Evolutionary conservation across 1,140 invertebrate species (phyloP).

Genomic region (Drosophila pseudoobscura): DNA sequence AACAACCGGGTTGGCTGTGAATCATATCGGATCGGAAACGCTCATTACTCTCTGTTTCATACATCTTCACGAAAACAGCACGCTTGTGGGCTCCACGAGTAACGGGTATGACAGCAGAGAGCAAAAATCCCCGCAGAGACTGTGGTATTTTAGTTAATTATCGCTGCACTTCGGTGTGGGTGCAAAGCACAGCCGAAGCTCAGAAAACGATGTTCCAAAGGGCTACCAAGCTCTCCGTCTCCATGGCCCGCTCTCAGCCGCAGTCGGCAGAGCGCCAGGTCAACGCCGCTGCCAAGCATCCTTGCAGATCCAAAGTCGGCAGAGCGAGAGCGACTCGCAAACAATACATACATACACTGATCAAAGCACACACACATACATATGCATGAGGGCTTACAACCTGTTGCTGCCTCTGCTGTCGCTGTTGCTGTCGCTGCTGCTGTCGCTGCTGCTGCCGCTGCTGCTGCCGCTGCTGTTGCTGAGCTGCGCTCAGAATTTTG

Average conservation of each 20-base stretch:
- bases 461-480: neutral
- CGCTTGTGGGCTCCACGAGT: too few species aligned
- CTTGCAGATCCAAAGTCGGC: conserved; percentile 38
- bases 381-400: conserved; percentile 26
- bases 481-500: conserved; percentile 24
- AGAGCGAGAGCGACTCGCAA: conserved; percentile 10
- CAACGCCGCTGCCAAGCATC: conserved; percentile 30
- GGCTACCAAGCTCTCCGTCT: conserved; percentile 10
- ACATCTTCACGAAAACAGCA: too few species aligned
- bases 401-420: conserved; percentile 22
- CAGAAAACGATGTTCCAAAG: conserved; percentile 27
- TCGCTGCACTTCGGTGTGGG: conserved; percentile 54
- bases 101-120: too few species aligned
- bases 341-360: neutral
- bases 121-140: conserved; percentile 19
- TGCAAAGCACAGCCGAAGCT: conserved; percentile 48
- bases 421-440: neutral
- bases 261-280: too few species aligned
- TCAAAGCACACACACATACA: conserved; percentile 5
- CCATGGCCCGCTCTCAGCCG: neutral
- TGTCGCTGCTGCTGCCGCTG: conserved; percentile 22
- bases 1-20: neutral
- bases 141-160: conserved; percentile 32
- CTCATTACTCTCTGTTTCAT: too few species aligned
- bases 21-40: too few species aligned